phyloP scores from a whole-genome alignment of 2,797 vertebrate genomes.

The Myotis pilosus region DNA sequence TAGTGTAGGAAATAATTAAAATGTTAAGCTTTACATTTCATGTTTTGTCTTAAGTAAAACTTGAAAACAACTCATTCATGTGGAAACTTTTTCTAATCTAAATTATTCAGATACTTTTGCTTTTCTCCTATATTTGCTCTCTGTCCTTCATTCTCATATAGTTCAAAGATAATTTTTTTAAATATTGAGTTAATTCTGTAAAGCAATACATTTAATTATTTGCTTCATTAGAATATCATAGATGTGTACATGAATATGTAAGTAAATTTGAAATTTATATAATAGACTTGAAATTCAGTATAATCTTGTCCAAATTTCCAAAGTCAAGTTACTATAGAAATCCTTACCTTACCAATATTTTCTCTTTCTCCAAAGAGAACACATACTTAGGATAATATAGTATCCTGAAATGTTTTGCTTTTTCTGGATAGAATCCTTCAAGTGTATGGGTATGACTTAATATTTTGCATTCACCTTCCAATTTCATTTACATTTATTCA shows the following conservation, averaged over 20 bases:
- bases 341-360: not conserved
- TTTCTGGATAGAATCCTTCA: not conserved
- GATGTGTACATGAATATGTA: not conserved
- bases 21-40: not conserved
- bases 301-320: not conserved
- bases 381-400: not conserved
- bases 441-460: not conserved
- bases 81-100: not conserved
- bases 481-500: not conserved
- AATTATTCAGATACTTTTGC: not conserved
- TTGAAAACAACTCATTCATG: not conserved
- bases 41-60: not conserved
- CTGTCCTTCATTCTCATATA: not conserved
- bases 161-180: not conserved
- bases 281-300: not conserved
- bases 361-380: not conserved
- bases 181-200: not conserved
- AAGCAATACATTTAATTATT: not conserved
- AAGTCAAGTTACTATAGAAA: not conserved
- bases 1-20: not conserved
- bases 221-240: not conserved
- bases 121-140: not conserved
- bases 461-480: not conserved
- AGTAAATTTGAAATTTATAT: slow-evolving; percentile 10
- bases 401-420: not conserved